A percentile compares a stretch with the other conserved stretches of the same genome.
Evolutionary conservation across 2,113 vertebrate species (phyloP).

Genomic region (Dicentrarchus labrax): DNA sequence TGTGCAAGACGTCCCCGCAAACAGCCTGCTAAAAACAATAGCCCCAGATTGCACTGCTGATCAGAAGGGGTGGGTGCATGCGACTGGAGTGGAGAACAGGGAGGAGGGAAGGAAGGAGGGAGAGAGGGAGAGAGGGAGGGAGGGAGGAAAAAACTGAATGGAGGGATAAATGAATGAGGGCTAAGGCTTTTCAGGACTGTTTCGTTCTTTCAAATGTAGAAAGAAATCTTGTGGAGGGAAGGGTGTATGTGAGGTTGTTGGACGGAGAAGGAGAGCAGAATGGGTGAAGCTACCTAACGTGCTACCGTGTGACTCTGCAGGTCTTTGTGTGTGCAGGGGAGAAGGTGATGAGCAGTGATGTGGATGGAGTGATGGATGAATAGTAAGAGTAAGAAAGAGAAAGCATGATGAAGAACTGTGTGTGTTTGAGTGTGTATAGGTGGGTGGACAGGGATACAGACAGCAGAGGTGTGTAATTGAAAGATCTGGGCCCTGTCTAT

Average conservation of each 20-base stretch:
- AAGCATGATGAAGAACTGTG: conserved; percentile 7
- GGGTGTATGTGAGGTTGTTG: background rate
- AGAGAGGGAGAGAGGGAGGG: conserved; percentile 8
- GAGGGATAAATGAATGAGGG: conserved; percentile 77
- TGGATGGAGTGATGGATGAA: conserved; percentile 35
- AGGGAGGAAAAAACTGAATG: conserved; percentile 72
- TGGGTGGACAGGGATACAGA: background rate
- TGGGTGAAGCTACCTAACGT: conserved; percentile 21
- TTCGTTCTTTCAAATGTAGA: conserved; percentile 53
- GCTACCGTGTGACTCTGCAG: conserved; percentile 69
- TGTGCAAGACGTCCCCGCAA: conserved; percentile 38
- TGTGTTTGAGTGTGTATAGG: conserved; percentile 1
- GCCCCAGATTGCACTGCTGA: conserved; percentile 61
- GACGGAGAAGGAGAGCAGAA: conserved; percentile 9
- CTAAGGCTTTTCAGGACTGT: conserved; percentile 38
- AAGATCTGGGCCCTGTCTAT: conserved; percentile 39
- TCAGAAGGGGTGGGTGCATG: conserved; percentile 65
- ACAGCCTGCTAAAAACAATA: conserved; percentile 79
- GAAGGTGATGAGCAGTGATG: background rate
- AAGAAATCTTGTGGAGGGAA: background rate
- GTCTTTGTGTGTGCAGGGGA: conserved; percentile 59
- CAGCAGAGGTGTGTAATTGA: conserved; percentile 50
- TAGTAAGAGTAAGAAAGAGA: conserved; percentile 25
- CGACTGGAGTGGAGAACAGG: conserved; percentile 57
- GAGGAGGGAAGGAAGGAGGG: conserved; percentile 43